Base-by-base conservation (phyloP, 2,888 invertebrate genomes). In the Microdon myrmicae region DNA sequence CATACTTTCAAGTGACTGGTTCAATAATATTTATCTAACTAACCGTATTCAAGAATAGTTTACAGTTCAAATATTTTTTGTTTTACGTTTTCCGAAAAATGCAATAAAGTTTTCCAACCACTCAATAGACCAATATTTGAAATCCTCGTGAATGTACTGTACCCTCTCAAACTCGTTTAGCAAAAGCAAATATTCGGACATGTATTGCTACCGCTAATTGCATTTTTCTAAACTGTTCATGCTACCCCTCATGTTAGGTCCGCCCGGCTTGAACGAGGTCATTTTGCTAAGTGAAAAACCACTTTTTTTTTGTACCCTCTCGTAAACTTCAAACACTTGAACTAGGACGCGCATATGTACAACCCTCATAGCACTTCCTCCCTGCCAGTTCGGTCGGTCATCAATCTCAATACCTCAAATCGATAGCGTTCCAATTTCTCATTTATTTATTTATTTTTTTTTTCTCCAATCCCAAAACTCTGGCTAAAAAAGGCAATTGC, bases 341-440 rank as follows among this genome's bases (percentile, higher is more conserved):
- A 55, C 47, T 47, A 47, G 55, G 34, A 34, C 39, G 29, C 32
- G 22, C 14, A 10, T n/a, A 48, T 25, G 13, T 13, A 31, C 25
- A 25, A 23, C 7, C n/a, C 12, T 25, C 22, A 45, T 22, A 16
- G 8, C 9, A 16, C 44, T 19, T 16, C 49, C 31, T 26, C 28
- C n/a, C n/a, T n/a, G n/a, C 37, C 56, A 56, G 56, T n/a, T n/a
- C n/a, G n/a, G n/a, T n/a, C n/a, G n/a, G n/a, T 64, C 64, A 58
- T 64, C 64, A 56, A 64, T 64, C 56, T 64, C 51, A 64, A 64
- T 64, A 64, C 56, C 45, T 56, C 56, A 58, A 58, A 58, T 58
- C 64, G 51, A 64, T 64, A 23, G 51, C 55, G 56, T 64, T 45
- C 64, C 45, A 58, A 58, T 64, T 64, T 64, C 56, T 56, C 51